phyloP scores from a whole-genome alignment of 2,797 vertebrate genomes.

The Tarsius wallacei region DNA sequence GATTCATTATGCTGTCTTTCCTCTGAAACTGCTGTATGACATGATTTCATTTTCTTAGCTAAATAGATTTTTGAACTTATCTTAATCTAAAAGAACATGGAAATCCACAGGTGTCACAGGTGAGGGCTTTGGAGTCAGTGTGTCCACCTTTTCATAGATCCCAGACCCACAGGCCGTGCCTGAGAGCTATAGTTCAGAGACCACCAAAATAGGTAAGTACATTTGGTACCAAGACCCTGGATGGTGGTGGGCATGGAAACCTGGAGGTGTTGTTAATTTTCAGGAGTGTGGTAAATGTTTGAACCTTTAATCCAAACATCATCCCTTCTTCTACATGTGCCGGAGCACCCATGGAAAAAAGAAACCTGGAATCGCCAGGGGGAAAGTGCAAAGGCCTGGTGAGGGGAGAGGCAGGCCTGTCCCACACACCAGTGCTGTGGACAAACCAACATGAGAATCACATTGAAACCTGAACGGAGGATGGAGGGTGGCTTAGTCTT shows the following conservation, averaged over 20 bases:
- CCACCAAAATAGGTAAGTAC: background rate
- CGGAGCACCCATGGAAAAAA: background rate
- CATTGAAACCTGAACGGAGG: background rate
- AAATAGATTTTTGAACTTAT: conserved; percentile 2
- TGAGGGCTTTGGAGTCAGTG: background rate
- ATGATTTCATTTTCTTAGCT: conserved; percentile 6
- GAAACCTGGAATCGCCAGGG: background rate
- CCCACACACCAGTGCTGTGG: background rate
- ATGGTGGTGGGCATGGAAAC: background rate
- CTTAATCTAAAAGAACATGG: conserved; percentile 36
- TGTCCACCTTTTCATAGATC: background rate
- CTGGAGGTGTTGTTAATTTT: background rate
- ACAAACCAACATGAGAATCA: conserved; percentile 3
- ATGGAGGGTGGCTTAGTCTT: background rate
- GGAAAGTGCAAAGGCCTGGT: background rate
- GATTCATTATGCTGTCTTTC: background rate
- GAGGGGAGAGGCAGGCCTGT: background rate
- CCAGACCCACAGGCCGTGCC: background rate
- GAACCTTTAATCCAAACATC: background rate
- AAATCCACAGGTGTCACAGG: background rate
- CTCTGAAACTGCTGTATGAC: background rate
- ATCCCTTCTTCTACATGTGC: background rate
- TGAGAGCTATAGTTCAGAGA: background rate
- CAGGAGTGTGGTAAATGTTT: background rate
- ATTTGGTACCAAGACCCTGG: background rate